A percentile compares a stretch with the other conserved stretches of the same genome.
Conservation (phyloP, 1,140 invertebrate genomes). For the Diachasmimorpha longicaudata region DNA sequence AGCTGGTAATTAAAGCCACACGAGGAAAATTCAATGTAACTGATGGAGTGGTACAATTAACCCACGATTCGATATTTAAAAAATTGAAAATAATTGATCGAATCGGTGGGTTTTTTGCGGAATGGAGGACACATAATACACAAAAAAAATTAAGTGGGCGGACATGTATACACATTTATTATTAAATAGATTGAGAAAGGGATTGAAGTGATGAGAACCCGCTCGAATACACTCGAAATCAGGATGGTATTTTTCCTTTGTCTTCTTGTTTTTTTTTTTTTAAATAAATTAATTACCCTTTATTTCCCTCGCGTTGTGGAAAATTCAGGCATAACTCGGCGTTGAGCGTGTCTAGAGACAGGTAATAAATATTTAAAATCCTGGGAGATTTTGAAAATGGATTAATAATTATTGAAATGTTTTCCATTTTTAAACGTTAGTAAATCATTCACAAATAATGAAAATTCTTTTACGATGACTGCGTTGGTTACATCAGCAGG, state of each 20-base stretch:
- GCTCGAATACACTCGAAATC: background rate
- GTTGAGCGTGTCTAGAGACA: background rate
- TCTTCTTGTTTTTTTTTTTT: background rate
- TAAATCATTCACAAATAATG: background rate
- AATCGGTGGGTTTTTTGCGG: background rate
- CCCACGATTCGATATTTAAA: background rate
- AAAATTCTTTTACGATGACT: background rate
- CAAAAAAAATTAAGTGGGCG: background rate
- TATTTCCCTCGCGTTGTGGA: background rate
- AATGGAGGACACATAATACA: background rate
- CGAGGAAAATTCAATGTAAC: conserved; percentile 5
- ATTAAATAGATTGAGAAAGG: background rate
- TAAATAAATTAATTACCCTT: background rate
- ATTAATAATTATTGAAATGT: background rate
- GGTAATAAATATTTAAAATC: background rate
- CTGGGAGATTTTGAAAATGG: background rate
- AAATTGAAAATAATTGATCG: background rate
- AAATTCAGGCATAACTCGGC: background rate
- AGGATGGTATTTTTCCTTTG: background rate
- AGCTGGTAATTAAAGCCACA: conserved; percentile 62
- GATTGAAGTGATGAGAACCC: background rate
- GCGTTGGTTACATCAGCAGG: background rate
- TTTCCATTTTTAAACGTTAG: background rate
- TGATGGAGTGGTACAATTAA: background rate
- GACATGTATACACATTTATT: conserved; percentile 6